These are phyloP conservation scores for Larimichthys crocea DNA, from an alignment of 2,113 vertebrate species.

Conservation along the genomic window DNA sequence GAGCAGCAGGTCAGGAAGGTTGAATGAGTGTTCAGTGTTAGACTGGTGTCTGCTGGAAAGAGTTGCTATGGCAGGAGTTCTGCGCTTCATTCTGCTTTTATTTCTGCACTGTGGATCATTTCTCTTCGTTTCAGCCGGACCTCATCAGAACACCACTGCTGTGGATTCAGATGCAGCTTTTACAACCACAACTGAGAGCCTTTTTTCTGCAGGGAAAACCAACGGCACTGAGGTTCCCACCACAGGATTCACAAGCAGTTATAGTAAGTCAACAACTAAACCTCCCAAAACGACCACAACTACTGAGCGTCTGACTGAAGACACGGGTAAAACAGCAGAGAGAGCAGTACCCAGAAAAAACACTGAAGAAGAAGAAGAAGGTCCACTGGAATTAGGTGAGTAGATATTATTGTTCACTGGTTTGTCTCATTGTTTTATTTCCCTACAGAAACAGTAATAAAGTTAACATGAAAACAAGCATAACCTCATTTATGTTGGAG, in stretches of 20 bases:
- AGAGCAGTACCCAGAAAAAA: constrained; percentile 18
- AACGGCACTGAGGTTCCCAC: constrained; percentile 32
- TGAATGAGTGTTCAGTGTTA: constrained; percentile 44
- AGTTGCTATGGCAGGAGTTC: constrained; percentile 52
- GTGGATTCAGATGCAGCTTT: not conserved
- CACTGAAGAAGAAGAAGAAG: constrained; percentile 22
- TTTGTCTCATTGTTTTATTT: not conserved
- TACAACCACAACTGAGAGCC: constrained; percentile 1
- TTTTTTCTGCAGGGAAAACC: constrained; percentile 27
- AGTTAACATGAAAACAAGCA: not conserved
- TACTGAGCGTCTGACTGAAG: constrained; percentile 36
- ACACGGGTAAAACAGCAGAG: constrained; percentile 33
- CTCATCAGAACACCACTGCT: not conserved
- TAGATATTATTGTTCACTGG: not conserved
- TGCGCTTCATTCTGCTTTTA: constrained; percentile 40
- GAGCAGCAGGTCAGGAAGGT: constrained; percentile 36
- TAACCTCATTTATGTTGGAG: not conserved
- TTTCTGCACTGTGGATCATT: constrained; percentile 24
- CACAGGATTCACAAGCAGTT: constrained; percentile 12
- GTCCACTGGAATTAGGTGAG: constrained; percentile 74
- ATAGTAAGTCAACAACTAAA: constrained; percentile 19
- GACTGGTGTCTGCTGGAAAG: constrained; percentile 13
- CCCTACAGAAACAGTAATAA: not conserved
- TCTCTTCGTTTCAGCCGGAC: not conserved
- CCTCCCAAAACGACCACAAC: constrained; percentile 4